Evolutionary conservation across 2,113 vertebrate genomes (phyloP).

Genomic region (Pogona vitticeps): DNA sequence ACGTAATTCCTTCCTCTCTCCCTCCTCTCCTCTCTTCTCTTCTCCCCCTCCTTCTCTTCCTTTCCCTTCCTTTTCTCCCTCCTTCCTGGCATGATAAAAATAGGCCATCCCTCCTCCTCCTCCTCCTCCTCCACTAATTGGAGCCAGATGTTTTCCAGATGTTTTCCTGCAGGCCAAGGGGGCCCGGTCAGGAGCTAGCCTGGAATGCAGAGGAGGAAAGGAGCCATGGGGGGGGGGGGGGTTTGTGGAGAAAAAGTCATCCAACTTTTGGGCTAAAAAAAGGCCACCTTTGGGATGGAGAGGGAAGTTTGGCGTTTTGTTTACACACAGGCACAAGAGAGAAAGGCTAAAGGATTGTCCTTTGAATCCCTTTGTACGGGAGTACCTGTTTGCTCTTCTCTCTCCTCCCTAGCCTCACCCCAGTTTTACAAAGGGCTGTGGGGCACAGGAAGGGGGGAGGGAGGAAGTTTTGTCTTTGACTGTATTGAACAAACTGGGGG

Average conservation of each 20-base stretch:
- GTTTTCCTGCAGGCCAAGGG: conserved; percentile 51
- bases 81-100: conserved; percentile 69
- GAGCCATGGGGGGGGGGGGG: conserved; percentile 16
- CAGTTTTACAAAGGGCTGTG: too few species aligned
- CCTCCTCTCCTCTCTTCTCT: background rate
- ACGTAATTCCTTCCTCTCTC: background rate
- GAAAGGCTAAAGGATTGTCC: too few species aligned
- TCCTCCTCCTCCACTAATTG: conserved; percentile 57
- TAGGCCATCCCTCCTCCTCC: conserved; percentile 63
- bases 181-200: conserved; percentile 35
- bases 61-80: background rate
- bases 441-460: background rate
- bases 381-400: too few species aligned
- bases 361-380: too few species aligned
- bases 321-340: background rate
- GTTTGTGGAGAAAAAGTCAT: background rate
- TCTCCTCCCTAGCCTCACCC: too few species aligned
- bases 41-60: too few species aligned
- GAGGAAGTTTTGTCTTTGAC: background rate
- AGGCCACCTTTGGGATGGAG: conserved; percentile 28
- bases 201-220: conserved; percentile 31
- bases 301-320: background rate
- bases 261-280: too few species aligned
- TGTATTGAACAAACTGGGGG: too few species aligned
- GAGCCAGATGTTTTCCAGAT: conserved; percentile 83